These are phyloP conservation scores for Anguilla marmorata DNA, from an alignment of 2,797 vertebrate genomes.

Conservation along the genomic window DNA sequence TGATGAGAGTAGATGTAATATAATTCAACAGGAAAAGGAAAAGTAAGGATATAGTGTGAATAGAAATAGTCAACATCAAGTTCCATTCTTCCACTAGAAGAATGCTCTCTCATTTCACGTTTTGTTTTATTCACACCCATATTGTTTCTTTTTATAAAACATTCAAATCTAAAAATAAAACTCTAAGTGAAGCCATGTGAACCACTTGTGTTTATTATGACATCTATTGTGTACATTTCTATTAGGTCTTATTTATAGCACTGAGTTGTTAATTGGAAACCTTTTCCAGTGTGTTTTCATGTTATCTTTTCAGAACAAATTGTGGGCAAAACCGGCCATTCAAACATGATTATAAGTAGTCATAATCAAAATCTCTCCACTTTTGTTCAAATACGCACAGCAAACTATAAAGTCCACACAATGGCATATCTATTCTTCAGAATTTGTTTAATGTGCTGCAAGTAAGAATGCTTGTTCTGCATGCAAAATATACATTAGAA, in stretches of 20 bases:
- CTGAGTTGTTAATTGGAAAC: neutral
- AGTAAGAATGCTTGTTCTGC: neutral
- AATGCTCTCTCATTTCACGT: slow-evolving; percentile 55
- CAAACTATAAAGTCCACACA: neutral
- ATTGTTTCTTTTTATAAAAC: slow-evolving; percentile 46
- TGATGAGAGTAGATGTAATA: too few species aligned
- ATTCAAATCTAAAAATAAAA: slow-evolving; percentile 56
- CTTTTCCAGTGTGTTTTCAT: slow-evolving; percentile 1
- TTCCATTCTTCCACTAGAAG: slow-evolving; percentile 34
- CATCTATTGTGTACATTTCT: slow-evolving; percentile 41
- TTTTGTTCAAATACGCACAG: neutral
- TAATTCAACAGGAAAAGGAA: too few species aligned
- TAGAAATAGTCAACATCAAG: slow-evolving; percentile 49
- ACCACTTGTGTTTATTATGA: slow-evolving; percentile 50
- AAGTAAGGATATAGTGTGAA: slow-evolving; percentile 40
- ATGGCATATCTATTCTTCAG: neutral
- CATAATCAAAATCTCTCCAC: neutral
- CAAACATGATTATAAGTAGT: neutral
- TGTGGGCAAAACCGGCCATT: neutral
- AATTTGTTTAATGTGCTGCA: neutral
- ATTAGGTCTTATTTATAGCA: slow-evolving; percentile 32
- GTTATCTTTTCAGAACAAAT: slow-evolving; percentile 32
- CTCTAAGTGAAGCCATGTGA: slow-evolving; percentile 40
- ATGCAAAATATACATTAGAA: neutral
- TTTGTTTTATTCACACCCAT: slow-evolving; percentile 25